These are phyloP conservation scores for Amphimedon queenslandica DNA, from an alignment of 37 sponge, comb jelly and placozoan genomes.

Conservation along the genomic window DNA sequence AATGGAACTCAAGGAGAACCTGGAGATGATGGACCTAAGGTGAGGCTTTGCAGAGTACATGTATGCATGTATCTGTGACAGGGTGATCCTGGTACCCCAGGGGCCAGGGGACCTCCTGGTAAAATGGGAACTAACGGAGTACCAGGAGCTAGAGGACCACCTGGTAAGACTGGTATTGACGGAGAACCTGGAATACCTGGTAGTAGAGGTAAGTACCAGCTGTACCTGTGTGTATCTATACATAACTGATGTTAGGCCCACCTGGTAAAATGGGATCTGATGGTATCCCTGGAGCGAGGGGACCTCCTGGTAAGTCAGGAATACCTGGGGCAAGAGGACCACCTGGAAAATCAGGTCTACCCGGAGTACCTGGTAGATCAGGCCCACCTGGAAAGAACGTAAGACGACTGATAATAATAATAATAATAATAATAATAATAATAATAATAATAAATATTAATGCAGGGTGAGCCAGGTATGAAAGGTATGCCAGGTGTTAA, in stretches of 20 bases:
- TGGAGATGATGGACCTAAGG: no score
- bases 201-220: not conserved
- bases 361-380: slow-evolving; percentile 6
- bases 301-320: slow-evolving; percentile 1
- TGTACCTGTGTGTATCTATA: not conserved
- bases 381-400: slow-evolving; percentile 1
- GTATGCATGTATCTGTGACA: no score
- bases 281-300: not conserved
- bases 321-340: slow-evolving; percentile 3
- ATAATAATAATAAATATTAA: not conserved
- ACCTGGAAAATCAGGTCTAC: not conserved
- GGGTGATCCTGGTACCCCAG: not conserved
- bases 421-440: not conserved
- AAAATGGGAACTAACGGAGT: not conserved
- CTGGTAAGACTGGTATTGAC: slow-evolving; percentile 1
- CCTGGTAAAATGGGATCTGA: not conserved
- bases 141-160: not conserved
- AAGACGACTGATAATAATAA: not conserved
- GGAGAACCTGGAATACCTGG: not conserved
- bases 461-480: not conserved
- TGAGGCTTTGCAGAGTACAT: no score
- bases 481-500: not conserved
- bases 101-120: slow-evolving; percentile 4
- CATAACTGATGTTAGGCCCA: not conserved
- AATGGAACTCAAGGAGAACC: no score